Base-by-base conservation (phyloP, 2,797 vertebrate species). In the Hippoglossus hippoglossus region DNA sequence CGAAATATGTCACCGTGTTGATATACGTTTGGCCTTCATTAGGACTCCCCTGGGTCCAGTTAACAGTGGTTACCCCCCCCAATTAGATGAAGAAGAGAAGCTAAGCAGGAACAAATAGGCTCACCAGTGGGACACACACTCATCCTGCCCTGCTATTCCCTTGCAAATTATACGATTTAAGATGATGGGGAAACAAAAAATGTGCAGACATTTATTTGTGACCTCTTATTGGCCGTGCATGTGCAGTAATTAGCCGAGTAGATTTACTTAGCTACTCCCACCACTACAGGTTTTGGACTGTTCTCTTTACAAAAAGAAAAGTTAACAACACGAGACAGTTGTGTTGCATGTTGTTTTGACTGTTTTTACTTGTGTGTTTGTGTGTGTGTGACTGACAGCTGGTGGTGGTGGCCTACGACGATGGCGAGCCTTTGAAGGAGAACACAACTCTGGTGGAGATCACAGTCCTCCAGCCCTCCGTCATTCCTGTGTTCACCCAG, bases 401-500 rank as follows among this genome's bases (percentile, higher is more conserved):
- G 87, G 91, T 95, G 76, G 93, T 99, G 79, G 94, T 98, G 74
- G 98, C 98, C 0, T 98, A 96, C 28, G 98, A 99, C 80, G 94
- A 96, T 3, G 98, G 98, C 0, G 94, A 97, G 53, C 98, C 98
- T 0, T 89, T 96, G 81, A 97, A 96, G 92, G 94, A 92, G 81
- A 97, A 93, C 84, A 94, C 92, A 41, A 95, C 96, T 16, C 91
- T 93, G 0, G 96, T 99, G 26, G 96, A 97, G 91, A 97, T 99
- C 69, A 93, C 95, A 0, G 96, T 99, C 19, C 93, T 99, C 71
- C 98, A 99, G 89, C 98, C 97, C 10, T 99, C 97, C 19, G 91
- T 97, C 79, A 99, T 99, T 71, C 98, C 98, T 1, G 92, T 96
- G n/a, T 99, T 99, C 84, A 97, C 97, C 0, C 96, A 94, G 83